Base-by-base conservation (phyloP, 2,113 vertebrate species). In the Suricata suricatta region DNA sequence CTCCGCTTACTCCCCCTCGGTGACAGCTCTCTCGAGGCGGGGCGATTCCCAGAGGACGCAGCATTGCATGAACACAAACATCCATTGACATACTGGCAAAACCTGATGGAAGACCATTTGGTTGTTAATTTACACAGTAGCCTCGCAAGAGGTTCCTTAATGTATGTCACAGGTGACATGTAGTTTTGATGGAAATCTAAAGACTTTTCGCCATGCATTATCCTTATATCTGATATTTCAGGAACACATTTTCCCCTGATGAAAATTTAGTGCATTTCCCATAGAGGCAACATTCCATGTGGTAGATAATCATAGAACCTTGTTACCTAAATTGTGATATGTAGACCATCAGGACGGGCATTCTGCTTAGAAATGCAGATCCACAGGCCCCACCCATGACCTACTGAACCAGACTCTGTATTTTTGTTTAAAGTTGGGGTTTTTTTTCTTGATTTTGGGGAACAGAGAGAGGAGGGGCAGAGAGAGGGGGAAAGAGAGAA, bases 301-400 rank as follows among this genome's bases (percentile, higher is more conserved):
- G 7, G 33, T 23, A 47, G 47, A 54, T 10, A 54, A 13, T 3
- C 0, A 0, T 0, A 5, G 74, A 71, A 35, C 21, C n/a, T 7
- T 0, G 2, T 23, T 38, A 9, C 5, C 23, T 35, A 86, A 3
- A 6, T 2, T 21, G 2, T 15, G n/a, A 25, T 38, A 15, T 13
- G 1, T 25, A 19, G 44, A 47, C 25, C 16, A 1, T 2, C 12
- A 12, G 31, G 19, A 13, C 0, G 9, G 25, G 23, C 29, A 57
- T 44, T 52, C 74, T 5, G 11, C 66, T 84, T 76, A 81, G 91
- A 72, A n/a, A 66, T 79, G 4, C n/a, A 88, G 47, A 77, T 8
- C 25, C 17, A 21, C 7, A 5, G 64, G 5, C 5, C 50, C 85
- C 41, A 4, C 17, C 41, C 66, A 23, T 84, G 64, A 81, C 52